A percentile compares a stretch with the other conserved stretches of the same genome.
Conservation (phyloP, 2,888 invertebrate genomes). For the Gibbula magus region DNA sequence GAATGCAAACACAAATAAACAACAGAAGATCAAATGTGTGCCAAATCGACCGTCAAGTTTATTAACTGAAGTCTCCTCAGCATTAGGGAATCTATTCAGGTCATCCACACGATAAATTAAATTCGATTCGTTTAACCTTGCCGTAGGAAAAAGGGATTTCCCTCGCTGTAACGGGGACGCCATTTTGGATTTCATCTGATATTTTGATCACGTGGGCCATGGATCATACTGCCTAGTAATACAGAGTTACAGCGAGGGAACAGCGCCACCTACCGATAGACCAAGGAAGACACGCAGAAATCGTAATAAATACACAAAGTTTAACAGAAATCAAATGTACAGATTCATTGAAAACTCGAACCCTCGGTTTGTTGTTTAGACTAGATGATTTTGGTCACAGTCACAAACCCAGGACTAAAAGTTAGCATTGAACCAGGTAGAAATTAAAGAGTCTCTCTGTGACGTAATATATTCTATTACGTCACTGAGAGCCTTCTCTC, state of each 20-base stretch:
- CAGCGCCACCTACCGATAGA: neutral
- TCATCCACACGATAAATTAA: slow-evolving; percentile 5
- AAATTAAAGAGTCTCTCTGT: neutral
- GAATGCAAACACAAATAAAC: too few relatives aligned
- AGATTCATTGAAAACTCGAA: neutral
- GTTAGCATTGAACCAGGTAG: neutral
- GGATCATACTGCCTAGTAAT: neutral
- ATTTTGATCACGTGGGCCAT: neutral
- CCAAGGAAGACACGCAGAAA: slow-evolving; percentile 15
- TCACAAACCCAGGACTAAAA: neutral
- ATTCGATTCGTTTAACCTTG: neutral
- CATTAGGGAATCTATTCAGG: neutral
- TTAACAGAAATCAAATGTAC: slow-evolving; percentile 12
- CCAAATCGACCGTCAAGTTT: slow-evolving; percentile 16
- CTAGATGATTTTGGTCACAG: neutral
- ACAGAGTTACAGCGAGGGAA: neutral
- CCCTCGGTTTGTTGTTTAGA: neutral
- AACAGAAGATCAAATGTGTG: neutral
- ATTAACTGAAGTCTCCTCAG: slow-evolving; percentile 20
- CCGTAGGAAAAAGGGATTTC: neutral
- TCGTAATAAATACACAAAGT: slow-evolving; percentile 17
- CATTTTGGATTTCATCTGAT: neutral
- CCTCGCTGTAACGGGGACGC: neutral
- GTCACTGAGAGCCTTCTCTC: neutral
- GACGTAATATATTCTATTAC: neutral